Evolutionary conservation across 2,888 invertebrate species (phyloP), one percentile per base, ranked within the genome.

Genomic region (Drosophila kanekoi): DNA sequence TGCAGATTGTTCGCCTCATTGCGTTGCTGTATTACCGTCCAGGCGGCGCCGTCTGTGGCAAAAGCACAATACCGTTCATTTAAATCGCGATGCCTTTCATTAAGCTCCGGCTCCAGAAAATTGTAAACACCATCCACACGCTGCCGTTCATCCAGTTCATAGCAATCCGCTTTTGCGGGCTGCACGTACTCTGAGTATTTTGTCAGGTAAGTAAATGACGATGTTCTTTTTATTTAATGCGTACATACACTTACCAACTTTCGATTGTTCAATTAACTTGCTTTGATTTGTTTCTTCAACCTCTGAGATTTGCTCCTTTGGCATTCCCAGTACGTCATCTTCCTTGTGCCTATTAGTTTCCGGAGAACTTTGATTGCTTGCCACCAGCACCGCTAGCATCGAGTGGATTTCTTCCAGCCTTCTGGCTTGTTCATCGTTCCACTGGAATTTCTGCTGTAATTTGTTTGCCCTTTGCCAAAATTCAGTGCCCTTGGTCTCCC

Each of bases 11-110:
- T 9, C 6, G n/a, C 33, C 4, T 88, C 82, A 44, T 93, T 93
- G 47, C 93, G 91, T 45, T 91, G 89, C 79, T 93, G 93, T 66
- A 94, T 93, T 10, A 94, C 93, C 3, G 94, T 94, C 94, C 94
- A 94, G 1, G 93, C 93, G 1, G 92, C 90, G 1, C 93, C 93
- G 28, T 91, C 90, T 6, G 93, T 91, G 43, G 92, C 90, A 81
- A 93, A 93, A 40, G 93, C 92, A 75, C 94, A 94, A 77, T 91
- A 93, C 18, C 93, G 91, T 77, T 93, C 92, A 62, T 93, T 91
- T 48, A 92, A 92, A 76, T 93, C 92, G n/a, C 93, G 89, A 23
- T 90, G 88, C 2, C 79, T 79, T 45, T 87, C 89, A 52, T 92
- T 92, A 0, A 81, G 14, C 37, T 90, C 87, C 0, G 90, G 83